These are phyloP conservation scores for Drosophila stalkeri DNA, from an alignment of 2,888 invertebrate species.

Conservation along the genomic window DNA sequence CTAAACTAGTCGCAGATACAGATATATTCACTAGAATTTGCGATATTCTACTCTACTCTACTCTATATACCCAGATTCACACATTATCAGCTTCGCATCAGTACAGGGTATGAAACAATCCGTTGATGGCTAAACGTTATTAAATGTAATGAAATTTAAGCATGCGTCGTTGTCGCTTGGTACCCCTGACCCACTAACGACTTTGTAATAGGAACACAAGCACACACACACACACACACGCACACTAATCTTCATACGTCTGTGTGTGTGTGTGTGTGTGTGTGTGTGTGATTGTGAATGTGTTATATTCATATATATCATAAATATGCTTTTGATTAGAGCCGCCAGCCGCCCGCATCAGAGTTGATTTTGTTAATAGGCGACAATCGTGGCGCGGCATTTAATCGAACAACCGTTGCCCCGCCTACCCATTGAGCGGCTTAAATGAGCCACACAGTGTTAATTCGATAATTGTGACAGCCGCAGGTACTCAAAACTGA, in stretches of 20 bases:
- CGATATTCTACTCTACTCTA: background rate
- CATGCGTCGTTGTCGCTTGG: conserved; percentile 47
- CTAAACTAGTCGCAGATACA: background rate
- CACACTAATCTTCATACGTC: conserved; percentile 2
- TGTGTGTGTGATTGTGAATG: conserved; percentile 2
- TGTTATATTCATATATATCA: conserved; percentile 56
- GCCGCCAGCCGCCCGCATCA: conserved; percentile 62
- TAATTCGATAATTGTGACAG: conserved; percentile 55
- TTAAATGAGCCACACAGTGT: conserved; percentile 39
- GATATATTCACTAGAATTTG: background rate
- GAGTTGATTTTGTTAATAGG: conserved; percentile 71
- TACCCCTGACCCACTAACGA: conserved; percentile 75
- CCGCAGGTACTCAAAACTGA: conserved; percentile 41
- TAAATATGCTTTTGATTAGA: conserved; percentile 75
- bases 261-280: conserved; percentile 3
- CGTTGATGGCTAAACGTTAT: conserved; percentile 74
- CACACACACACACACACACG: conserved; percentile 6
- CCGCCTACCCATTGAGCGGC: conserved; percentile 22
- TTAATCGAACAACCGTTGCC: conserved; percentile 57
- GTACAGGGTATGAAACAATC: conserved; percentile 28
- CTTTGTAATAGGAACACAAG: conserved; percentile 46
- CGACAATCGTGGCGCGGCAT: conserved; percentile 68
- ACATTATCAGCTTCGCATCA: background rate
- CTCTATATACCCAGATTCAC: background rate
- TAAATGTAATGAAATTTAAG: conserved; percentile 76